Evolutionary conservation across 2,888 invertebrate species (phyloP), one percentile per base, ranked within the genome.

Genomic region (Conomelus anceps): DNA sequence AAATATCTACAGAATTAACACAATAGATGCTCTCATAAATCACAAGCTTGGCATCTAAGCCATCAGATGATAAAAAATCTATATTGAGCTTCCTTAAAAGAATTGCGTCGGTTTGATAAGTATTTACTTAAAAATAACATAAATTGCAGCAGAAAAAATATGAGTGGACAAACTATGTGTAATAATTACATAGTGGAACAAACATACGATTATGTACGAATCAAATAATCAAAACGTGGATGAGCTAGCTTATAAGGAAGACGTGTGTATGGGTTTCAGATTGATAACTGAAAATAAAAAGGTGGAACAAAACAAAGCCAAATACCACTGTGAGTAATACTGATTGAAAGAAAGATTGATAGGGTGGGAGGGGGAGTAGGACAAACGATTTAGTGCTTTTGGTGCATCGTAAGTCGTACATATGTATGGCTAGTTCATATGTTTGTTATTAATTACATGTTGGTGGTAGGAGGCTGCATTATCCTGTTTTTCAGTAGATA

Each of bases 401-500:
- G 63, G 63, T 63, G 63, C 63, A 63, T 63, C 63, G 63, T 63
- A 63, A 63, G 63, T 63, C 63, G 63, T 63, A n/a, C 63, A 63
- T 63, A 6, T 34, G 34, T 34, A 34, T 34, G 34, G 34, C 34
- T 34, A 34, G 34, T 34, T 34, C 34, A 34, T 63, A 63, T 63
- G 63, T 63, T 63, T 84, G 87, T 86, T 89, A 84, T 90, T 90
- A 91, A 91, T 92, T 92, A 92, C 92, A 92, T 92, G 92, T 91
- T 92, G 92, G 91, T 92, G 91, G 90, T 91, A 91, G 91, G 92
- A 91, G 90, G 91, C 91, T 90, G 91, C 90, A 93, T 94, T 95
- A 95, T 91, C 91, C 91, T 96, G 91, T 91, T 91, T 91, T 91
- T 91, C 91, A 91, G 91, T 91, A 97, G 97, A 97, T 97, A 98